Conservation (phyloP, 2,797 vertebrate species). For the Xenentodon cancila region DNA sequence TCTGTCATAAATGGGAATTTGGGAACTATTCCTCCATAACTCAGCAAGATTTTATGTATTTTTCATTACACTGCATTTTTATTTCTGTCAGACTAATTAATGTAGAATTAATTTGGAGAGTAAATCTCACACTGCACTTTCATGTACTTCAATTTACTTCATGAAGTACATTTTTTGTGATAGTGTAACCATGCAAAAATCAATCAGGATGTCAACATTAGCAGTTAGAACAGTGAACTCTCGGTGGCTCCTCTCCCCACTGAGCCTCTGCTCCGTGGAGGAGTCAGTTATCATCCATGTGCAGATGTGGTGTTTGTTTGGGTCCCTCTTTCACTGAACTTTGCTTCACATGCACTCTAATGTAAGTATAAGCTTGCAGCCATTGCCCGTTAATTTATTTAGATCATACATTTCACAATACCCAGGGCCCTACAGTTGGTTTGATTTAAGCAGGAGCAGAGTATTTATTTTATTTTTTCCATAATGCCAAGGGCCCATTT, state of each 20-base stretch:
- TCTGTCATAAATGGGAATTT: too few species aligned
- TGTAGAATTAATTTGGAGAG: background rate
- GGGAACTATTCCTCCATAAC: too few species aligned
- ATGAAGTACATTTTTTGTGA: background rate
- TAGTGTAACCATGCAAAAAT: background rate
- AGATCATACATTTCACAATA: constrained; percentile 16
- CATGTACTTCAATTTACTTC: background rate
- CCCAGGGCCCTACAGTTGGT: constrained; percentile 10
- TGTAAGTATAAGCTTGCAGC: constrained; percentile 28
- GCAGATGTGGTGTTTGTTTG: constrained; percentile 25
- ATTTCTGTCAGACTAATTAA: background rate
- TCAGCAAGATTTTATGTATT: background rate
- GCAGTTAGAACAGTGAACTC: background rate
- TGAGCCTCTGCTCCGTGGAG: constrained; percentile 25
- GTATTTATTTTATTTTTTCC: background rate
- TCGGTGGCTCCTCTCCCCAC: constrained; percentile 7
- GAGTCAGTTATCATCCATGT: constrained; percentile 25
- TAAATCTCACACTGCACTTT: background rate
- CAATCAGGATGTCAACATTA: background rate
- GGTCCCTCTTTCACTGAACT: constrained; percentile 3
- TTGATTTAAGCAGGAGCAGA: constrained; percentile 20
- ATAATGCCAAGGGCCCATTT: constrained; percentile 9
- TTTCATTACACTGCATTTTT: background rate
- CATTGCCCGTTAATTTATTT: constrained; percentile 28
- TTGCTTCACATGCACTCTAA: constrained; percentile 21